Percentiles rank a stretch among this genome's conserved stretches.
phyloP scores from a whole-genome alignment of 2,888 invertebrate species.

The Muscina levida region DNA sequence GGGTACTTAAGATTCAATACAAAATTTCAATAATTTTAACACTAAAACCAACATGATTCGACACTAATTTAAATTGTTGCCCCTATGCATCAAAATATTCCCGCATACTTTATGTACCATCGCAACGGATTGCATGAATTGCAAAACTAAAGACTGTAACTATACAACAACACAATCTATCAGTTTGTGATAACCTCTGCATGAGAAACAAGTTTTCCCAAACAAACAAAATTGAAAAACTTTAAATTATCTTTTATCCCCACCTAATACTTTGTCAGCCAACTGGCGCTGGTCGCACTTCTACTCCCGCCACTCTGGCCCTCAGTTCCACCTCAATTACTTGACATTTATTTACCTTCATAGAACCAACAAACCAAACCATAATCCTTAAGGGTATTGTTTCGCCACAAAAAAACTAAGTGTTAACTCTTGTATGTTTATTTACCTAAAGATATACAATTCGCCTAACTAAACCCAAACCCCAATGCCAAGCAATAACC shows the following conservation, averaged over 20 bases:
- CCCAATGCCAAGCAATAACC: background rate
- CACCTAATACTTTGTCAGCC: background rate
- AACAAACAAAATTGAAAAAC: slow-evolving; percentile 40
- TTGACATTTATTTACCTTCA: slow-evolving; percentile 57
- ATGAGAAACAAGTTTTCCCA: slow-evolving; percentile 3
- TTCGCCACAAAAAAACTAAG: slow-evolving; percentile 41
- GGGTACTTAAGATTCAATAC: too few species aligned
- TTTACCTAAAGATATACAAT: slow-evolving; percentile 41
- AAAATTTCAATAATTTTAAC: too few species aligned
- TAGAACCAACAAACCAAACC: slow-evolving; percentile 36
- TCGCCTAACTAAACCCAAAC: background rate
- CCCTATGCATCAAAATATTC: too few species aligned
- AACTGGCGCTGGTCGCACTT: background rate
- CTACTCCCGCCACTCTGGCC: background rate
- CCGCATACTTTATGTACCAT: too few species aligned
- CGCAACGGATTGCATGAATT: too few species aligned
- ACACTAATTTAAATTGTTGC: too few species aligned
- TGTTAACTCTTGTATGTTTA: slow-evolving; percentile 60
- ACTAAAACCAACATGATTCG: too few species aligned
- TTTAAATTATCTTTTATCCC: slow-evolving; percentile 38
- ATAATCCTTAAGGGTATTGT: slow-evolving; percentile 55
- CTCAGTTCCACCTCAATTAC: slow-evolving; percentile 41
- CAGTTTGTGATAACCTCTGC: slow-evolving; percentile 25
- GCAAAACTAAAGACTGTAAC: slow-evolving; percentile 17
- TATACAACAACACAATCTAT: slow-evolving; percentile 11